Conservation (phyloP, 2,797 vertebrate genomes). For the Halcyon smyrnensis region DNA sequence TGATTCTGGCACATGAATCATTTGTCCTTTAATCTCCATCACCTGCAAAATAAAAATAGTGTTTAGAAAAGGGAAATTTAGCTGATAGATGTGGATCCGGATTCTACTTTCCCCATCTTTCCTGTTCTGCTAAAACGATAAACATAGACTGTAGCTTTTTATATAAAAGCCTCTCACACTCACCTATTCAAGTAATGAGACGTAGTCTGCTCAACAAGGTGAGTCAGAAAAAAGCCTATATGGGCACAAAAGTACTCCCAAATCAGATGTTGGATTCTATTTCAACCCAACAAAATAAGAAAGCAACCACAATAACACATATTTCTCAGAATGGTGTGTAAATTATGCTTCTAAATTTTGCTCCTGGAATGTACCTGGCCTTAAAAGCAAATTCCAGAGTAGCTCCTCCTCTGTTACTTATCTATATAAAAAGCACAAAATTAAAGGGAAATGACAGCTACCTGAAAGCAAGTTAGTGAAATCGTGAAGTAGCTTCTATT, state of each 20-base stretch:
- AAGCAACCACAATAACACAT: background rate
- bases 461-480: background rate
- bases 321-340: background rate
- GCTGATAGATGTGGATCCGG: background rate
- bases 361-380: background rate
- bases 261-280: background rate
- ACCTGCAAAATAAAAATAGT: slow-evolving; percentile 82
- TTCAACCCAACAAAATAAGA: background rate
- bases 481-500: background rate
- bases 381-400: slow-evolving; percentile 4
- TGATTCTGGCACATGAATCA: slow-evolving; percentile 96
- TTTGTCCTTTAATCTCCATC: slow-evolving; percentile 99
- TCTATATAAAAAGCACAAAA: background rate
- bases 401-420: background rate
- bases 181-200: background rate
- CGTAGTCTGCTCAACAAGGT: background rate
- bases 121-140: background rate
- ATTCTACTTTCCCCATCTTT: background rate
- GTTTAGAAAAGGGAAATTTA: background rate
- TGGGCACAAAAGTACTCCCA: background rate
- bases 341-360: background rate
- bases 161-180: background rate
- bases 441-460: background rate
- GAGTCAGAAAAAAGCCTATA: background rate
- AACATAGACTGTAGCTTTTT: background rate